A percentile compares a stretch with the other conserved stretches of the same genome.
These are phyloP conservation scores for Marcusenius ussheri DNA, from an alignment of 2,113 vertebrate species.

Conservation along the genomic window DNA sequence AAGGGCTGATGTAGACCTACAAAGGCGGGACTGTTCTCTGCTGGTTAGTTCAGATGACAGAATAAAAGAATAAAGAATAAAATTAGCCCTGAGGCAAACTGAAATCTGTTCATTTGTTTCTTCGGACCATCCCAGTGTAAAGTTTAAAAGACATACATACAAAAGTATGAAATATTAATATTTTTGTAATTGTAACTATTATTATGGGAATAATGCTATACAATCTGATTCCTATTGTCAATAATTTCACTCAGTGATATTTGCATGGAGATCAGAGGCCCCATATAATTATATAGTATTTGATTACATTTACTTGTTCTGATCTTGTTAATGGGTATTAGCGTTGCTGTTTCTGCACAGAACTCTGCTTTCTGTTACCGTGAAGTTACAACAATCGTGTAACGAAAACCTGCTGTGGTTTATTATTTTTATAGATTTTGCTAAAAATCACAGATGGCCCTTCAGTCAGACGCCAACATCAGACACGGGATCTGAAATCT, in stretches of 20 bases:
- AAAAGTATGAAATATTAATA: neutral
- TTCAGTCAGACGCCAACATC: neutral
- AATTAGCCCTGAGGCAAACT: neutral
- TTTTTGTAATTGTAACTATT: neutral
- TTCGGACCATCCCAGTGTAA: neutral
- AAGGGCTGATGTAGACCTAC: neutral
- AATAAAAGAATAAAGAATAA: neutral
- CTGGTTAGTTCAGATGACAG: neutral
- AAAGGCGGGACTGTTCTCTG: neutral
- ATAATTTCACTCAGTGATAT: neutral
- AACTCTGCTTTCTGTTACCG: neutral
- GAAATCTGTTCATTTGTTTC: neutral
- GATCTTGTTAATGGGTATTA: constrained; percentile 1
- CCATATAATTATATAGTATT: neutral
- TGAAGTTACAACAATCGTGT: neutral
- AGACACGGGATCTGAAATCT: neutral
- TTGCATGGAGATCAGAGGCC: neutral
- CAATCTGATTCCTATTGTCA: neutral
- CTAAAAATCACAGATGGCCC: neutral
- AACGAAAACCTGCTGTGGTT: neutral
- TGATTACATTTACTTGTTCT: neutral
- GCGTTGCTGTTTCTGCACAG: neutral
- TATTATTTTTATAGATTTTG: neutral
- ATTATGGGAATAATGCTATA: neutral
- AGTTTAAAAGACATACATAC: neutral